Percentiles rank a stretch among this genome's conserved stretches.
Evolutionary conservation across 1,140 invertebrate genomes (phyloP).

Genomic region (Calliphora vicina): DNA sequence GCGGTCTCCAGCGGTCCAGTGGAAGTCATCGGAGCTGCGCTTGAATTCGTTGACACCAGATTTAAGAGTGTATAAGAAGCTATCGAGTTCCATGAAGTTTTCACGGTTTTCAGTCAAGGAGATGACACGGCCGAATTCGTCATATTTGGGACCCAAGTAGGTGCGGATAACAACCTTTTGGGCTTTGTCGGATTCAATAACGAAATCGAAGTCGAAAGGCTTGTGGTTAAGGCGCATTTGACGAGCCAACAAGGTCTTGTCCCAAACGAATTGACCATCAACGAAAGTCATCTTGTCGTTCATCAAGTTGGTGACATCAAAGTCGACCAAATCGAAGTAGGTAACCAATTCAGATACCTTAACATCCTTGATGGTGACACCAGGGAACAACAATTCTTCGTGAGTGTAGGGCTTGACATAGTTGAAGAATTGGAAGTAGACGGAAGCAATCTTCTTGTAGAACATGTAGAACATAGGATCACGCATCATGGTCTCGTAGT

Average conservation of each 20-base stretch:
- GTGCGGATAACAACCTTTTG: constrained; percentile 65
- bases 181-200: constrained; percentile 64
- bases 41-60: too few relatives aligned
- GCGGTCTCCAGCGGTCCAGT: too few relatives aligned
- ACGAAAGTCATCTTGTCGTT: constrained; percentile 62
- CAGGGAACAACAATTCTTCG: constrained; percentile 69
- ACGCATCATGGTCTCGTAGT: constrained; percentile 69
- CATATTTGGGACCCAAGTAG: constrained; percentile 47
- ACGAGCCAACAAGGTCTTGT: constrained; percentile 53
- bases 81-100: too few relatives aligned
- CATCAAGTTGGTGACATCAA: constrained; percentile 67
- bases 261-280: constrained; percentile 56
- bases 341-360: constrained; percentile 60
- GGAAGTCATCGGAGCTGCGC: too few relatives aligned
- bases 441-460: constrained; percentile 66
- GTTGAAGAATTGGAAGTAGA: constrained; percentile 66
- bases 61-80: too few relatives aligned
- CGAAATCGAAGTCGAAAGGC: constrained; percentile 67
- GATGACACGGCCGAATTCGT: constrained; percentile 63
- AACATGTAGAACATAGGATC: constrained; percentile 75
- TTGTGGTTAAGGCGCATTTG: constrained; percentile 66
- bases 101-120: constrained; percentile 55
- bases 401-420: constrained; percentile 68
- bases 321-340: constrained; percentile 44
- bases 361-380: constrained; percentile 68